phyloP scores from a whole-genome alignment of 2,888 invertebrate genomes.

The Melieria omissa region DNA sequence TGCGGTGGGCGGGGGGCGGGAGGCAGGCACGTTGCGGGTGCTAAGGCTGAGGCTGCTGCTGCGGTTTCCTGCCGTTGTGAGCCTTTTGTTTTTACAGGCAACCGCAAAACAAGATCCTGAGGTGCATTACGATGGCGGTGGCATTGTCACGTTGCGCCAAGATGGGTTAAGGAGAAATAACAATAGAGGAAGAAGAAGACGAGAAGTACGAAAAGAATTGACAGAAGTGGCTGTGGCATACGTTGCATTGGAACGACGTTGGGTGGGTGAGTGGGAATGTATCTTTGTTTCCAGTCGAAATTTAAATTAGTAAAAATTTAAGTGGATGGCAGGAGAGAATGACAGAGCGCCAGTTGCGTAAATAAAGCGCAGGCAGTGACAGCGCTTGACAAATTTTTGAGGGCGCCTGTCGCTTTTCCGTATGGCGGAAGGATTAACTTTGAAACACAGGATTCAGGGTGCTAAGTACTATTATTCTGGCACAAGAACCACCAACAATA shows the following conservation, averaged over 20 bases:
- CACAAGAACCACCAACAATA: conserved; percentile 15
- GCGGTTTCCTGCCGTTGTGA: conserved; percentile 57
- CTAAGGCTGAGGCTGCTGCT: background rate
- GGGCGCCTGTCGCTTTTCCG: conserved; percentile 30
- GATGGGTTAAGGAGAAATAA: background rate
- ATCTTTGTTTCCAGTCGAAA: conserved; percentile 51
- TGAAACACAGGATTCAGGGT: conserved; percentile 39
- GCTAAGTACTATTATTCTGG: conserved; percentile 40
- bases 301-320: conserved; percentile 63
- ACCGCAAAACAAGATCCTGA: conserved; percentile 46
- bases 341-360: background rate
- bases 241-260: too few species aligned
- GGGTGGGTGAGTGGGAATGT: conserved; percentile 20
- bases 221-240: too few species aligned
- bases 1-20: background rate
- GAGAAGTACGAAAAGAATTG: conserved; percentile 9
- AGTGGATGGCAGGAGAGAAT: conserved; percentile 27
- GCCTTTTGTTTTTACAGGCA: conserved; percentile 53
- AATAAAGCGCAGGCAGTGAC: background rate
- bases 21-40: background rate
- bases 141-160: conserved; percentile 32
- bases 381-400: conserved; percentile 31
- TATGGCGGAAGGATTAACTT: conserved; percentile 39
- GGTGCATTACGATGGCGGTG: conserved; percentile 34
- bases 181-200: background rate